Conservation (phyloP, 2,113 vertebrate species). For the Eulemur rufifrons region DNA sequence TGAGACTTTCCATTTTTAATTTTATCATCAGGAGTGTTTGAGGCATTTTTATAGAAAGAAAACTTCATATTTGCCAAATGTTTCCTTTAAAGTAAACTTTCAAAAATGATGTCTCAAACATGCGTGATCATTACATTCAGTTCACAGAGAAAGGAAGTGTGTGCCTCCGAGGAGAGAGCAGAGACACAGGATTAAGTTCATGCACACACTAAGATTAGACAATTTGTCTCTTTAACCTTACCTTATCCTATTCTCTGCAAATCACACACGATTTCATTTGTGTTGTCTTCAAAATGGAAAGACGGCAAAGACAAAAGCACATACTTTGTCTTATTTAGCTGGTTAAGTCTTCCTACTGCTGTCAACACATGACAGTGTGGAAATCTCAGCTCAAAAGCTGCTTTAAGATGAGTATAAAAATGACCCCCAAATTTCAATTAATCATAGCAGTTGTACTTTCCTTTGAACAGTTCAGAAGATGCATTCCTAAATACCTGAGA, state of each 20-base stretch:
- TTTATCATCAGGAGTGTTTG: background rate
- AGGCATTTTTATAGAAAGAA: background rate
- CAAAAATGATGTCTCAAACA: background rate
- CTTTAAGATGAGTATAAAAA: background rate
- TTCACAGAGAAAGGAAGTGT: background rate
- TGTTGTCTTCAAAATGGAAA: background rate
- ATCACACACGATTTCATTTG: background rate
- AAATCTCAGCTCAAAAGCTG: background rate
- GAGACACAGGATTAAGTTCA: background rate
- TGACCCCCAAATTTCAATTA: background rate
- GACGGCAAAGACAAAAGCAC: background rate
- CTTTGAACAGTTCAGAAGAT: background rate
- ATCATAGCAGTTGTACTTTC: background rate
- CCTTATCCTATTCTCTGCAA: background rate
- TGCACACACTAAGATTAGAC: background rate
- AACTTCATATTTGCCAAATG: background rate
- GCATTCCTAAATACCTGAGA: background rate
- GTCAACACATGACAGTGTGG: background rate
- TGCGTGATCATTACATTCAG: background rate
- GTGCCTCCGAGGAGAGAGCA: background rate
- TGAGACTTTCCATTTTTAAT: background rate
- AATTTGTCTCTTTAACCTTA: background rate
- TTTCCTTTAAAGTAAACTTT: slow-evolving; percentile 21
- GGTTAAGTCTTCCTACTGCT: background rate
- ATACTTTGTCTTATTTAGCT: background rate